Conservation (phyloP, 2,113 vertebrate genomes). For the Trichechus manatus region DNA sequence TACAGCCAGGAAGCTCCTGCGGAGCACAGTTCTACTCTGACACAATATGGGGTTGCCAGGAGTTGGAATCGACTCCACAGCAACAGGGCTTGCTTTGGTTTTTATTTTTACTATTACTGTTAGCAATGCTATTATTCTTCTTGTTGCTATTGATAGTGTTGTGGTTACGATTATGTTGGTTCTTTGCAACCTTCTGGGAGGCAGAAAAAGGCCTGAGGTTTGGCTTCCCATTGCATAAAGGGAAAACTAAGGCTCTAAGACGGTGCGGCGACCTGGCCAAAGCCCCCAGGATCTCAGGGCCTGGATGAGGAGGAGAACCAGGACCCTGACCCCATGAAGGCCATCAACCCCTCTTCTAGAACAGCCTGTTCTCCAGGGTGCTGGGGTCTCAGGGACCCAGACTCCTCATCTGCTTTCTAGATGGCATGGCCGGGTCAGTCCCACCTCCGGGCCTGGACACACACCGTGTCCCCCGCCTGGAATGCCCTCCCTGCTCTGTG, state of each 20-base stretch:
- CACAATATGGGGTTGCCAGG: too few species aligned
- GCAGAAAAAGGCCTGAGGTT: neutral
- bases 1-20: too few species aligned
- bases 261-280: neutral
- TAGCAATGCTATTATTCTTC: neutral
- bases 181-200: neutral
- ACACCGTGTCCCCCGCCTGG: neutral
- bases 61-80: too few species aligned
- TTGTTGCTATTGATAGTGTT: too few species aligned
- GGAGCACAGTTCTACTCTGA: too few species aligned
- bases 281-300: neutral
- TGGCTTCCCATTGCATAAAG: fast-evolving
- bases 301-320: neutral
- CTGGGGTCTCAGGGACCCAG: neutral
- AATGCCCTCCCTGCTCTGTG: too few species aligned
- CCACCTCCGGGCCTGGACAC: neutral
- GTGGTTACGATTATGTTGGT: fast-evolving
- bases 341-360: neutral
- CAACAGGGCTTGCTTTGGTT: too few species aligned
- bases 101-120: neutral
- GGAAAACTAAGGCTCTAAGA: slow-evolving; percentile 7
- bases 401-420: fast-evolving
- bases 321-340: fast-evolving
- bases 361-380: neutral
- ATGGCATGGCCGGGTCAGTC: neutral